phyloP scores from a whole-genome alignment of 2,113 vertebrate genomes.

The Hippolais icterina region DNA sequence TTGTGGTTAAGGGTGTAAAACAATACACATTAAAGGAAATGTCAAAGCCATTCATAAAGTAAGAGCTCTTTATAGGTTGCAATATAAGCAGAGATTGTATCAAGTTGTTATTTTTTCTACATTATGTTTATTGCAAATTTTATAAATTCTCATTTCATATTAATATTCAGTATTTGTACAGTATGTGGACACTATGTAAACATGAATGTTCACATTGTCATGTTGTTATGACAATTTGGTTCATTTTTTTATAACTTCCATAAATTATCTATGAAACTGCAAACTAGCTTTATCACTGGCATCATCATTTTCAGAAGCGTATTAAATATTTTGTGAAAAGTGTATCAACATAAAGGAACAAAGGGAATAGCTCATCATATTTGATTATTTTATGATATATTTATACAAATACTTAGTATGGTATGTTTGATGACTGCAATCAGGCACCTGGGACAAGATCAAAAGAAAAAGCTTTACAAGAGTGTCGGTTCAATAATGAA shows the following conservation, averaged over 20 bases:
- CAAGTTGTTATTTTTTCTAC: constrained; percentile 49
- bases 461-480: constrained; percentile 22
- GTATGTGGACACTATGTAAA: constrained; percentile 73
- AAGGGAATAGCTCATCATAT: constrained; percentile 72
- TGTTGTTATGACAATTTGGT: constrained; percentile 81
- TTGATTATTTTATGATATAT: constrained; percentile 74
- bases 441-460: constrained; percentile 48
- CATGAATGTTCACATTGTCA: constrained; percentile 81
- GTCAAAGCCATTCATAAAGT: constrained; percentile 50
- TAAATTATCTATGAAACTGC: constrained; percentile 80
- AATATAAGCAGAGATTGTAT: constrained; percentile 41
- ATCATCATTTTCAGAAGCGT: constrained; percentile 75
- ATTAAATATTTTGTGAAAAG: constrained; percentile 77
- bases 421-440: constrained; percentile 52
- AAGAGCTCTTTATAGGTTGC: constrained; percentile 44
- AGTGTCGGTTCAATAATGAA: background rate
- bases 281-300: constrained; percentile 77
- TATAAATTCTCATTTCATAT: constrained; percentile 74
- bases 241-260: constrained; percentile 77
- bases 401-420: constrained; percentile 73
- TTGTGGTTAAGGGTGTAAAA: constrained; percentile 55
- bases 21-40: constrained; percentile 52
- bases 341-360: constrained; percentile 67
- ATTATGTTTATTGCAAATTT: constrained; percentile 54
- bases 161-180: constrained; percentile 79